phyloP scores from a whole-genome alignment of 2,888 invertebrate genomes.

The Nasonia oneida region DNA sequence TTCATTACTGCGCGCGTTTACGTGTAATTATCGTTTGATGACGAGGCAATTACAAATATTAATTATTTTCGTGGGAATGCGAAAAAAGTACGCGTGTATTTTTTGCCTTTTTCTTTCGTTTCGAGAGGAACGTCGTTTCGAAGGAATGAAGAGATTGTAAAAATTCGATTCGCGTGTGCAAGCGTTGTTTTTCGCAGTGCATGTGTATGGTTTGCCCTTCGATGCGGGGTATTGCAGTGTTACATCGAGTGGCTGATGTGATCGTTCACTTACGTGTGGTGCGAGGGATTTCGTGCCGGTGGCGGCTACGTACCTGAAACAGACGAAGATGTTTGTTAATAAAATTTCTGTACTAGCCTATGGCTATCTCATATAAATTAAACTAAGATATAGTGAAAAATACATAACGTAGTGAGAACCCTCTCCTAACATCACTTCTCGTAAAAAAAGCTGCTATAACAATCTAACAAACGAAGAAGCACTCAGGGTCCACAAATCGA shows the following conservation, averaged over 20 bases:
- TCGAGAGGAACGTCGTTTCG: not conserved
- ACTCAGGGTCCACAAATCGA: too few species aligned
- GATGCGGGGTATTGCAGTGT: not conserved
- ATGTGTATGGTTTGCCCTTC: not conserved
- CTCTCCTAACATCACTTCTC: not conserved
- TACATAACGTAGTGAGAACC: not conserved
- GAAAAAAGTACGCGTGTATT: not conserved
- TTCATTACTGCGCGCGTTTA: not conserved
- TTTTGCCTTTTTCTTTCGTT: not conserved
- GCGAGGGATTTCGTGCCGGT: not conserved
- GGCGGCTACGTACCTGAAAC: slow-evolving; percentile 40
- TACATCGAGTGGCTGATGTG: too few species aligned
- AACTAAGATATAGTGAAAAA: not conserved
- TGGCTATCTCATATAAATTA: too few species aligned
- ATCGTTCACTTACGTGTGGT: slow-evolving; percentile 17
- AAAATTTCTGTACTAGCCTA: not conserved
- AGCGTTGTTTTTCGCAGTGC: not conserved
- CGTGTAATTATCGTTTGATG: slow-evolving; percentile 10
- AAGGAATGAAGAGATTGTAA: slow-evolving; percentile 11
- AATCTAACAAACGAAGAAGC: not conserved
- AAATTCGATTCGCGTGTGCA: not conserved
- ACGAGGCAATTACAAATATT: slow-evolving; percentile 16
- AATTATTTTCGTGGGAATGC: slow-evolving; percentile 1
- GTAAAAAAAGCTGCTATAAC: too few species aligned
- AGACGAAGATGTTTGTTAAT: slow-evolving; percentile 10